Evolutionary conservation across 2,888 invertebrate species (phyloP), one percentile per base, ranked within the genome.

Genomic region (Dysmachus trigonus): DNA sequence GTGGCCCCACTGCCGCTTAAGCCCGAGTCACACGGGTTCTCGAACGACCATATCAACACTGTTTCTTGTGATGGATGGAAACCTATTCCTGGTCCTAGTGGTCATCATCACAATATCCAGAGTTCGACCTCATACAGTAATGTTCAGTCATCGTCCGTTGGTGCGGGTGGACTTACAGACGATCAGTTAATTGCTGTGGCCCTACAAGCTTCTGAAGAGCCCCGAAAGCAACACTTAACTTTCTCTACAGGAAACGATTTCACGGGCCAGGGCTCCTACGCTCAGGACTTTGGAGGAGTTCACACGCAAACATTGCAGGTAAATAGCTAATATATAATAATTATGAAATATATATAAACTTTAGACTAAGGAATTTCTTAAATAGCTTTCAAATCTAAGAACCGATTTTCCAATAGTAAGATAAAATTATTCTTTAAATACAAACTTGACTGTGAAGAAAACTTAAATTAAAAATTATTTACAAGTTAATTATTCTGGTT

Each of bases 11-110:
- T 92, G 22, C 91, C 90, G 10, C 89, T 88, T 38, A 88, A 88
- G 31, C 92, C 92, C 41, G 92, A 92, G 13, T 91, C 90, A 51
- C 89, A 91, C 0, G 81, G 81, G 4, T 62, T 53, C 53, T 51
- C 53, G 22, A 30, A 62, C 47, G 81, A 81, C 1, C 53, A 81
- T 6, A 3, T 18, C 3, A 47, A 5, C 0, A 91, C 91, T 81
- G 91, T 92, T 1, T 88, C 89, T 83, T 97, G 97, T 89, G 97
- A 97, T 89, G 97, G 97, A 33, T 97, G 97, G 97, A 96, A 95
- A 90, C 97, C 97, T 27, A 97, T 97, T 87, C 95, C 96, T 8
- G 96, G 96, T 0, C 94, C 95, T 0, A 90, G 89, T 5, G 92
- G 91, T 0, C 86, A 86, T 77, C 87, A 90, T 33, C 90, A 90